Evolutionary conservation across 2,113 vertebrate genomes (phyloP).

Genomic region (Cyprinodon variegatus): DNA sequence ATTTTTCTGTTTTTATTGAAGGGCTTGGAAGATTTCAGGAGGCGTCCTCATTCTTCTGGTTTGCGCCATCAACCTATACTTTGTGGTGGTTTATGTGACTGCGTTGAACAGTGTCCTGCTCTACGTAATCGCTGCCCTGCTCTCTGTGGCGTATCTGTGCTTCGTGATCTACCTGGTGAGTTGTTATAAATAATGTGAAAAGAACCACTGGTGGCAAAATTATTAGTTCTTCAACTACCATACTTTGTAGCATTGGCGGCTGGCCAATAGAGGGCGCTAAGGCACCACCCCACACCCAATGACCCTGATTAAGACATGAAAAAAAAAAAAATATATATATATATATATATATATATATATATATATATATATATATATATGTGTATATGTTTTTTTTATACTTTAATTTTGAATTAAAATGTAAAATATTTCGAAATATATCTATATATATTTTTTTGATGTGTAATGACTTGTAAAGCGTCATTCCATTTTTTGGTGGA

Average conservation of each 20-base stretch:
- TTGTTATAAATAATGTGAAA: neutral
- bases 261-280: too few species aligned
- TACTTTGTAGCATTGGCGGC: neutral
- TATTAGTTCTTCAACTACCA: neutral
- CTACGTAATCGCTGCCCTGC: constrained; percentile 83
- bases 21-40: constrained; percentile 88
- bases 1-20: constrained; percentile 54
- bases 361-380: too few species aligned
- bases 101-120: constrained; percentile 81
- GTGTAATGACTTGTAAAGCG: too few species aligned
- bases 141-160: constrained; percentile 86
- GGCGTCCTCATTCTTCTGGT: constrained; percentile 86
- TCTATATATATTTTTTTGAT: too few species aligned
- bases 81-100: constrained; percentile 90
- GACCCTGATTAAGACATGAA: too few species aligned
- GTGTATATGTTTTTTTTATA: too few species aligned
- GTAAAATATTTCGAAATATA: too few species aligned
- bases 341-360: too few species aligned
- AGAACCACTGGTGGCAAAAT: neutral
- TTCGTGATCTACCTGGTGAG: constrained; percentile 95
- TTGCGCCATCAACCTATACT: constrained; percentile 94
- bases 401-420: too few species aligned
- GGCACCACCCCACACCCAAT: too few species aligned
- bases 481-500: too few species aligned
- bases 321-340: too few species aligned